A percentile compares a stretch with the other conserved stretches of the same genome.
These are phyloP conservation scores for Grantiella picta DNA, from an alignment of 2,113 vertebrate genomes.

Conservation along the genomic window DNA sequence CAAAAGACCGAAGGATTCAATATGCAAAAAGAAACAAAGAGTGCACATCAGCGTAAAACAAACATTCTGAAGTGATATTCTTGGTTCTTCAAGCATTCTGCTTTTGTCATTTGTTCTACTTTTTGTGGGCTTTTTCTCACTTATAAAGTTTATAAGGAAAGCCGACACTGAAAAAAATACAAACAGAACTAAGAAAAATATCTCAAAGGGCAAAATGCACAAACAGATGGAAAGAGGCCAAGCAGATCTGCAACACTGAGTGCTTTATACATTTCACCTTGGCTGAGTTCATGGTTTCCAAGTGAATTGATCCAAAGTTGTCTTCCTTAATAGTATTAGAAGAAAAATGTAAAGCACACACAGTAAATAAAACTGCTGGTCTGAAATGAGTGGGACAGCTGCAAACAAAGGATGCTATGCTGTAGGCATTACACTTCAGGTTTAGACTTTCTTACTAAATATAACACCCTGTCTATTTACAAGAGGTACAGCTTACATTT, in stretches of 20 bases:
- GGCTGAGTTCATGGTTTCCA: constrained; percentile 4
- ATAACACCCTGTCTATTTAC: background rate
- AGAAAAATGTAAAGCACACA: background rate
- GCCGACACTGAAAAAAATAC: background rate
- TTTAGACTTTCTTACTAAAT: background rate
- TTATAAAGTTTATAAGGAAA: background rate
- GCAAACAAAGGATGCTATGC: background rate
- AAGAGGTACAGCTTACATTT: background rate
- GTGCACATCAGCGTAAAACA: background rate
- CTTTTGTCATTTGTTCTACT: background rate
- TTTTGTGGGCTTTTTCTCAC: background rate
- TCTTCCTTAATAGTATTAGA: constrained; percentile 3
- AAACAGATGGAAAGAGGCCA: constrained; percentile 34
- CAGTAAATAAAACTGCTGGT: background rate
- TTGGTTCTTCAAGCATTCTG: background rate
- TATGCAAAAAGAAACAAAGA: background rate
- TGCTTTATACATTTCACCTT: constrained; percentile 48
- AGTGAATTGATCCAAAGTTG: constrained; percentile 42
- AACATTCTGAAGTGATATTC: background rate
- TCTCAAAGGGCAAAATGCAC: background rate
- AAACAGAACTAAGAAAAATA: constrained; percentile 11
- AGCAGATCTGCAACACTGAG: background rate
- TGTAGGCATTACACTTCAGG: background rate
- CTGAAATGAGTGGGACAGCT: background rate
- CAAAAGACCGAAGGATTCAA: background rate